Evolutionary conservation across 1,140 invertebrate species (phyloP).

Genomic region (Pomacea maculata): DNA sequence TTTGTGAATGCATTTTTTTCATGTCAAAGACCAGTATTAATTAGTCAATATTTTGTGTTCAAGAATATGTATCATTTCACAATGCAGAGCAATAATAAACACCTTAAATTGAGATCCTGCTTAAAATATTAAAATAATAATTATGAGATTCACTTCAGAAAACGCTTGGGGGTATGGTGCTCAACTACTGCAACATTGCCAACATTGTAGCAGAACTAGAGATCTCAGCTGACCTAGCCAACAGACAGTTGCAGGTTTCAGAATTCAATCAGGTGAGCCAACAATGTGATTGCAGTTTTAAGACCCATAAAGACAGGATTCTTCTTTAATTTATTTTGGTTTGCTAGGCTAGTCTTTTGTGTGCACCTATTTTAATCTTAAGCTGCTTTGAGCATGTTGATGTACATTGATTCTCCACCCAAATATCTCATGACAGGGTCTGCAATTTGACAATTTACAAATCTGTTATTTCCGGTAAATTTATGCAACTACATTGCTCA

Average conservation of each 20-base stretch:
- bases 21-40: background rate
- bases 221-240: slow-evolving; percentile 19
- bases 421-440: too few species aligned
- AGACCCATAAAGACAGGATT: too few species aligned
- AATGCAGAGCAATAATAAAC: background rate
- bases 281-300: too few species aligned
- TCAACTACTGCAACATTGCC: slow-evolving; percentile 55
- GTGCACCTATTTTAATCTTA: too few species aligned
- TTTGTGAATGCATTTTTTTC: background rate
- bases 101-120: background rate
- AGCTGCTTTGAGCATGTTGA: too few species aligned
- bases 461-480: too few species aligned
- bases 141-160: slow-evolving; percentile 6
- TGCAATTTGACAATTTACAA: too few species aligned
- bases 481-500: too few species aligned
- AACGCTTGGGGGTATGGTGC: slow-evolving; percentile 33
- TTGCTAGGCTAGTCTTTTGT: too few species aligned
- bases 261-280: slow-evolving; percentile 16
- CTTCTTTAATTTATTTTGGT: too few species aligned
- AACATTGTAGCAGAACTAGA: slow-evolving; percentile 41
- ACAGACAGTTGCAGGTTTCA: slow-evolving; percentile 11
- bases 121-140: background rate
- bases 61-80: background rate
- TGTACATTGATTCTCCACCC: too few species aligned
- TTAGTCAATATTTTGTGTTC: background rate